phyloP scores from a whole-genome alignment of 2,113 vertebrate genomes.

The Upupa epops region DNA sequence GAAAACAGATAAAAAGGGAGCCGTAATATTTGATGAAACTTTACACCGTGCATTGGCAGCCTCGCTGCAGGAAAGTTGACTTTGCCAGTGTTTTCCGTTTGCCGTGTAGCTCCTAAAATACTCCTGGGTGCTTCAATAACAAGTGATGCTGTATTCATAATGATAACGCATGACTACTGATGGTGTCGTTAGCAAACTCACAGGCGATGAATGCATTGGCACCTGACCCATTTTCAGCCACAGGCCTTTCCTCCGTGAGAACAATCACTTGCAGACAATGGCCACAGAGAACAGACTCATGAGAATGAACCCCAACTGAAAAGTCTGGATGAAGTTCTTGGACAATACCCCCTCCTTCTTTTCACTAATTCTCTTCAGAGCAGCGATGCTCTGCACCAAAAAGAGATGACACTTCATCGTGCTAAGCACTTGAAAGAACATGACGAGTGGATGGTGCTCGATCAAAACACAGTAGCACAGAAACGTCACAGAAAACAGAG shows the following conservation, averaged over 20 bases:
- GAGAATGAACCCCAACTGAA: not conserved
- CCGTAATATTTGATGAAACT: slow-evolving; percentile 22
- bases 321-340: not conserved
- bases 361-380: not conserved
- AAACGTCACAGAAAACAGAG: not conserved
- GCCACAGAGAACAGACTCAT: not conserved
- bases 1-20: slow-evolving; percentile 47
- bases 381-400: not conserved
- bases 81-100: slow-evolving; percentile 14
- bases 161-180: slow-evolving; percentile 47
- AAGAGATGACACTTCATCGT: not conserved
- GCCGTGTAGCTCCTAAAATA: not conserved
- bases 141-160: slow-evolving; percentile 6
- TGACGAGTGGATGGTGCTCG: not conserved
- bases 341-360: not conserved
- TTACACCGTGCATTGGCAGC: not conserved
- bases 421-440: not conserved
- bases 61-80: not conserved
- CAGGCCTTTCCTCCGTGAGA: not conserved
- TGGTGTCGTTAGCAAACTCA: slow-evolving; percentile 44
- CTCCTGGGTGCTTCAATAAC: not conserved
- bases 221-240: not conserved
- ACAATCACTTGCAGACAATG: not conserved
- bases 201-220: slow-evolving; percentile 17
- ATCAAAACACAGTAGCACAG: not conserved